A percentile compares a stretch with the other conserved stretches of the same genome.
Evolutionary conservation across 2,113 vertebrate genomes (phyloP).

Genomic region (Halcyon malimbica): DNA sequence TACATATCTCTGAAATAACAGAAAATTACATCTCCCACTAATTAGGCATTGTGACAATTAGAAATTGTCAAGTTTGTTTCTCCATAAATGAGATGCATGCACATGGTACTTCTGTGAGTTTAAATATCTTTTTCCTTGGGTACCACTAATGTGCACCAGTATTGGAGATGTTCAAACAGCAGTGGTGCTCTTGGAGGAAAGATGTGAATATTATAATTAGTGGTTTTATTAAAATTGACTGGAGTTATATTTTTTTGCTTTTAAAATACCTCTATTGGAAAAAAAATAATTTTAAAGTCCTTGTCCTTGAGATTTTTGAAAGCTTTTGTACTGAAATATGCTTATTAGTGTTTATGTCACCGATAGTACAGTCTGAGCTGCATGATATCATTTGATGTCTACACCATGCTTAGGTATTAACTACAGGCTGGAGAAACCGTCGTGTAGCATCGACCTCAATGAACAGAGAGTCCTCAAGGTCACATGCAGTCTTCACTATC

Average conservation of each 20-base stretch:
- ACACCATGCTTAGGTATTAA: constrained; percentile 83
- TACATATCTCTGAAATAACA: background rate
- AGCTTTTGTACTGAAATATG: background rate
- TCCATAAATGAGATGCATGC: background rate
- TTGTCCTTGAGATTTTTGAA: background rate
- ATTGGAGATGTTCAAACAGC: background rate
- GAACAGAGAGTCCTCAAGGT: constrained; percentile 96
- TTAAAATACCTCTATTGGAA: background rate
- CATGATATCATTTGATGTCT: background rate
- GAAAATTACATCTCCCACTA: background rate
- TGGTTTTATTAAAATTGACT: background rate
- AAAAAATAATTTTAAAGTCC: background rate
- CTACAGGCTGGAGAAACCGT: constrained; percentile 92
- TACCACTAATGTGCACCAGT: background rate
- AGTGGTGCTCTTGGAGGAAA: background rate
- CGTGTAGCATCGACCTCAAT: constrained; percentile 95
- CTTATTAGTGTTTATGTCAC: background rate
- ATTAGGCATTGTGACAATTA: background rate
- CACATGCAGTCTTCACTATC: constrained; percentile 95
- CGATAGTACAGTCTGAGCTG: background rate
- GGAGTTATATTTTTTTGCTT: background rate
- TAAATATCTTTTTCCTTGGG: background rate
- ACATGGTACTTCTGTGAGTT: background rate
- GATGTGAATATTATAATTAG: background rate
- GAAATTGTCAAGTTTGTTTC: background rate